Percentiles rank a stretch among this genome's conserved stretches.
Conservation (phyloP, 2,888 invertebrate species). For the Hypomecis punctinalis region DNA sequence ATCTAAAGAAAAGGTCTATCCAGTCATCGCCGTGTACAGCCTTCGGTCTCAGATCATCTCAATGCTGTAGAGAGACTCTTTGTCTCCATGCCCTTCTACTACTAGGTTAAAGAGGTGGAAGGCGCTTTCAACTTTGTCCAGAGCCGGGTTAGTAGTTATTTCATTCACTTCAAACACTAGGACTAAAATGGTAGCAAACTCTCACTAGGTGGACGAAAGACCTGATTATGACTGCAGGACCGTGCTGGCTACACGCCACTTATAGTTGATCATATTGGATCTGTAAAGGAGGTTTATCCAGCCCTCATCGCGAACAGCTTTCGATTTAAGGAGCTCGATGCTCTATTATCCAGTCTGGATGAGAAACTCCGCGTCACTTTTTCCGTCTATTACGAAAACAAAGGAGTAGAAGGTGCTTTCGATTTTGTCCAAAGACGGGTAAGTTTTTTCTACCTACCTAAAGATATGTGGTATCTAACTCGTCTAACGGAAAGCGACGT, state of each 20-base stretch:
- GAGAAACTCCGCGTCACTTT: slow-evolving; percentile 87
- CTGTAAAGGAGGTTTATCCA: too few species aligned
- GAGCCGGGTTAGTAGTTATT: slow-evolving; percentile 84
- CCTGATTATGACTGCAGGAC: too few species aligned
- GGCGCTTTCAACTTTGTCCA: slow-evolving; percentile 92
- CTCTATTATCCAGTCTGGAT: too few species aligned
- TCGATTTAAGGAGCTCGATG: slow-evolving; percentile 84
- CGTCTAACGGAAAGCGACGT: too few species aligned
- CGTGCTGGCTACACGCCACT: too few species aligned
- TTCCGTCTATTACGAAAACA: slow-evolving; percentile 83
- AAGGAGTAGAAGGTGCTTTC: slow-evolving; percentile 87
- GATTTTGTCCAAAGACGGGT: slow-evolving; percentile 92
- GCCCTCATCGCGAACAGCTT: slow-evolving; percentile 92
- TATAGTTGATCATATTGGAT: too few species aligned
- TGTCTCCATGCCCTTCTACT: slow-evolving; percentile 86
- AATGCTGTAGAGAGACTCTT: slow-evolving; percentile 86
- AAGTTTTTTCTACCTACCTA: slow-evolving; percentile 49
- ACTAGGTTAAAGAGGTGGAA: slow-evolving; percentile 83
- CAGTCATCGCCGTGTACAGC: slow-evolving; percentile 92
- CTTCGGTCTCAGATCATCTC: slow-evolving; percentile 85
- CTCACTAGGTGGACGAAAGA: too few species aligned
- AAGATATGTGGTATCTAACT: too few species aligned
- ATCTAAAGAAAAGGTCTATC: too few species aligned
- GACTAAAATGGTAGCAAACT: too few species aligned
- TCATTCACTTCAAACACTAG: too few species aligned